These are phyloP conservation scores for Drosophila putrida DNA, from an alignment of 2,888 invertebrate species.

Conservation along the genomic window DNA sequence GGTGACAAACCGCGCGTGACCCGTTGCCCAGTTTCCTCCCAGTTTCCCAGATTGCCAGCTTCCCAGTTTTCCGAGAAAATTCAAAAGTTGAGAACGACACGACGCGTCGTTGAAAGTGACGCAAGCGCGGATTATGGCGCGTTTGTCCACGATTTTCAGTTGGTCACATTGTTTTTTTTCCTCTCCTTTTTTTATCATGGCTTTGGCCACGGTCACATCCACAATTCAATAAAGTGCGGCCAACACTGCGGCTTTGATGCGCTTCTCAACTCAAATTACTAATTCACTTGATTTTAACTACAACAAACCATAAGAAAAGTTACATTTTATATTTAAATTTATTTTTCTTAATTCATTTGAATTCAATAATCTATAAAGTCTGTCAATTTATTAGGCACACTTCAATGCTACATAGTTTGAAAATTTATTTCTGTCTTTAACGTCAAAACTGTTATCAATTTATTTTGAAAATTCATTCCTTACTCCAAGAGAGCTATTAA, in stretches of 20 bases:
- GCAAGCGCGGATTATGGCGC: constrained; percentile 75
- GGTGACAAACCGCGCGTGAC: constrained; percentile 77
- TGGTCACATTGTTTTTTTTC: constrained; percentile 22
- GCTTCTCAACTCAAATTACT: constrained; percentile 3
- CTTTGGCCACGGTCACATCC: background rate
- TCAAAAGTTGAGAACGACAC: background rate
- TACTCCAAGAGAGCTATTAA: too few relatives aligned
- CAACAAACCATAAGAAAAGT: too few relatives aligned
- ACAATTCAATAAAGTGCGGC: constrained; percentile 31
- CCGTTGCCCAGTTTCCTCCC: constrained; percentile 28
- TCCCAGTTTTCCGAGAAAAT: background rate
- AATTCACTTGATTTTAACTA: background rate
- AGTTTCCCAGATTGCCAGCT: constrained; percentile 6
- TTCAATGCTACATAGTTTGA: too few relatives aligned
- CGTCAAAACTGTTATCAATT: too few relatives aligned
- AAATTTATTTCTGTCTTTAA: too few relatives aligned
- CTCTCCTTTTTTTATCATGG: background rate
- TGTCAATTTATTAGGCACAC: too few relatives aligned
- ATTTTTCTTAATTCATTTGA: too few relatives aligned
- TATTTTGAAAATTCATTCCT: too few relatives aligned
- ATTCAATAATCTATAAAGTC: too few relatives aligned
- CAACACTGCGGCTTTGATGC: constrained; percentile 10
- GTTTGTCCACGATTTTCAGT: constrained; percentile 53
- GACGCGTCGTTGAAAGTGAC: constrained; percentile 41
- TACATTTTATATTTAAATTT: too few relatives aligned